Conservation (phyloP, 2,113 vertebrate species). For the Shinisaurus crocodilurus region DNA sequence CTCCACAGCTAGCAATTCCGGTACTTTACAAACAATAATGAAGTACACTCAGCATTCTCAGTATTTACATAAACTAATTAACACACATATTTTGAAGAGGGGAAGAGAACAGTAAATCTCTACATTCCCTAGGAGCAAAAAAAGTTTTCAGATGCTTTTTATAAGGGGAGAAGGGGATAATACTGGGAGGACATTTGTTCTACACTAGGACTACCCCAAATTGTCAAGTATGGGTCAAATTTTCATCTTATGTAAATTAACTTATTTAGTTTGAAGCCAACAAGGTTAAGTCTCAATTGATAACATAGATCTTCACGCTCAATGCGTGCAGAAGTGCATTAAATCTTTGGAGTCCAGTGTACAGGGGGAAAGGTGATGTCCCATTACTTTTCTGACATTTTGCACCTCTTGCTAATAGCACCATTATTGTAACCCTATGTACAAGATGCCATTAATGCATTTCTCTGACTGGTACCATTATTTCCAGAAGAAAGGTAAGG, state of each 20-base stretch:
- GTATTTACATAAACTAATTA: background rate
- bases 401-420: slow-evolving; percentile 64
- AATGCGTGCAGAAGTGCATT: slow-evolving; percentile 15
- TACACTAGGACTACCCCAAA: background rate
- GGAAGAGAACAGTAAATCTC: background rate
- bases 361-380: slow-evolving; percentile 54
- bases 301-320: background rate
- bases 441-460: slow-evolving; percentile 66
- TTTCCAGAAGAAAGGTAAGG: slow-evolving; percentile 72
- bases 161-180: background rate
- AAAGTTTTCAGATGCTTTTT: background rate
- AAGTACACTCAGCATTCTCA: background rate
- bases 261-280: background rate
- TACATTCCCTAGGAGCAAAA: background rate
- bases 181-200: background rate
- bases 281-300: background rate
- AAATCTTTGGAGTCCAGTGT: slow-evolving; percentile 37
- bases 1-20: background rate
- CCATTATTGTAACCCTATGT: slow-evolving; percentile 64
- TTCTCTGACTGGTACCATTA: slow-evolving; percentile 64
- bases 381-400: slow-evolving; percentile 52
- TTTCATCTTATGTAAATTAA: background rate
- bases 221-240: too few relatives aligned
- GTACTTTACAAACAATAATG: background rate
- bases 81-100: background rate